Evolutionary conservation across 2,113 vertebrate species (phyloP).

Genomic region (Syngnathus typhle): DNA sequence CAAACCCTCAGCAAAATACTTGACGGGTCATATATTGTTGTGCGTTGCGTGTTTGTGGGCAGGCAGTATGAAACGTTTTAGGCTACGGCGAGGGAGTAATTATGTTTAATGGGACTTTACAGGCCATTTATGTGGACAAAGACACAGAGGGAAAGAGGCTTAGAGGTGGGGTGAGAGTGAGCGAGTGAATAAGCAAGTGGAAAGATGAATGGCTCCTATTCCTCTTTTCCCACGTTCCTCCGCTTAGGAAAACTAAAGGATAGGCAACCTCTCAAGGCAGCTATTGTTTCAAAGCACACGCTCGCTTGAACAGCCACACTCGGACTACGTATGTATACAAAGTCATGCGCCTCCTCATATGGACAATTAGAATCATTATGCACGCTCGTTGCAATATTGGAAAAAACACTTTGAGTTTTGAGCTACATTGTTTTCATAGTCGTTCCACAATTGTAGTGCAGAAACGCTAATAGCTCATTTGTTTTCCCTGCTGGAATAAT

Average conservation of each 20-base stretch:
- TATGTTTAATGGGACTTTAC: constrained; percentile 58
- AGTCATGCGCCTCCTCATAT: constrained; percentile 3
- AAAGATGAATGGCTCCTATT: constrained; percentile 74
- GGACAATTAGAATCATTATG: constrained; percentile 33
- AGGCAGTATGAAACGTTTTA: constrained; percentile 39
- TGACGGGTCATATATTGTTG: constrained; percentile 18
- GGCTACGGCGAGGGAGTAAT: constrained; percentile 49
- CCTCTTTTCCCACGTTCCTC: constrained; percentile 73
- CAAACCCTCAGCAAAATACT: constrained; percentile 22
- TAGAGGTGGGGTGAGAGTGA: constrained; percentile 48
- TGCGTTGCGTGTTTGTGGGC: constrained; percentile 19
- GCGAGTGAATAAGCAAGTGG: constrained; percentile 55
- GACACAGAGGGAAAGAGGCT: constrained; percentile 49
- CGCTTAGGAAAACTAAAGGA: constrained; percentile 62
- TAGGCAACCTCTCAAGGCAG: constrained; percentile 62
- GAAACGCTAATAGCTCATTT: not conserved
- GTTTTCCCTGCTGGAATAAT: no score
- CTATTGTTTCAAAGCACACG: constrained; percentile 57
- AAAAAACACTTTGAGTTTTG: constrained; percentile 21
- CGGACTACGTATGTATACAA: constrained; percentile 2
- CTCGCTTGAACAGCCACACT: constrained; percentile 40
- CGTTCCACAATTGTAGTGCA: not conserved
- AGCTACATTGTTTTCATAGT: not conserved
- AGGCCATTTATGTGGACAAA: constrained; percentile 71
- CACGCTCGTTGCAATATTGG: constrained; percentile 8